Evolutionary conservation across 2,888 invertebrate genomes (phyloP), one percentile per base, ranked within the genome.

Genomic region (Octodonta nipae): DNA sequence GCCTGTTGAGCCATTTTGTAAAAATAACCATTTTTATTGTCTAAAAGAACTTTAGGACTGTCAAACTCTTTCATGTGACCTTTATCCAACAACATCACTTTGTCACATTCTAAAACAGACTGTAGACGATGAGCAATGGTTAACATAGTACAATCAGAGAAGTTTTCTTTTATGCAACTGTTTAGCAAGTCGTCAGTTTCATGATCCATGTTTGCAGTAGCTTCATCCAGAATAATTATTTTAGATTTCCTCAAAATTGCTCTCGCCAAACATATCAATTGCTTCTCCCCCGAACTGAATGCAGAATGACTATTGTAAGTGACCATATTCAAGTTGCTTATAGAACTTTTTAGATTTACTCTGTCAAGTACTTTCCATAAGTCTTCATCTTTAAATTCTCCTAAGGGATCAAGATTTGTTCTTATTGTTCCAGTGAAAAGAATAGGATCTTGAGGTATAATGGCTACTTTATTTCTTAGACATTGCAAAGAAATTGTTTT

Each of bases 401-500:
- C 72, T 54, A 86, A 85, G 2, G 89, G 91, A 64, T 91, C 91
- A 33, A 92, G 67, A 63, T 91, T 92, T 49, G 77, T 76, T 2
- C 89, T 66, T 64, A 92, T 70, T 5, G 84, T 78, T 26, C 88
- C 89, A 0, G 83, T 79, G 63, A 92, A 86, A 28, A 86, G 62
- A 34, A 85, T 79, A 0, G 86, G 85, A 53, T 85, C 84, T 59
- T 86, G 86, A 0, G 86, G 85, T 34, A 87, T 86, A 50, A 87
- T 84, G 7, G 85, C 82, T 37, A 86, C 69, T 50, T 73, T 74
- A 25, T 76, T 74, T 33, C 85, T 70, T 13, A 85, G 66, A 54
- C 78, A 72, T 45, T 77, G 76, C 8, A 85, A 62, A 0, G 83
- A 82, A 35, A 92, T 56, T 1, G 61, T 58, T 0, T 67, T 68